A percentile compares a stretch with the other conserved stretches of the same genome.
These are phyloP conservation scores for Schrankia costaestrigalis DNA, from an alignment of 2,888 invertebrate species.

Conservation along the genomic window DNA sequence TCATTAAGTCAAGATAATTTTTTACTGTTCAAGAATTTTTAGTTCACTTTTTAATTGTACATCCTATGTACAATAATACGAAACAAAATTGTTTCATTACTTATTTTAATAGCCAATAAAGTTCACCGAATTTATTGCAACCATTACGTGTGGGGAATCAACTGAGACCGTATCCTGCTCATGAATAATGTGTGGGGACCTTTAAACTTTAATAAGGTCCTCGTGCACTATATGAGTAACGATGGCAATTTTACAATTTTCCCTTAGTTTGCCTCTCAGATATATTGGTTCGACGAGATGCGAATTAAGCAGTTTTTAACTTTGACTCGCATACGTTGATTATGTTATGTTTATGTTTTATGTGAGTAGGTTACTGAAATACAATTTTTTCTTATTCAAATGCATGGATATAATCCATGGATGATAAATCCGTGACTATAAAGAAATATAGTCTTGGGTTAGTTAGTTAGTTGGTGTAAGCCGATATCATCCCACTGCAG, in stretches of 20 bases:
- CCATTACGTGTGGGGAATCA: slow-evolving; percentile 71
- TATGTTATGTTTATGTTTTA: too few relatives aligned
- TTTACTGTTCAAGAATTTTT: background rate
- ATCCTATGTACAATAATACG: slow-evolving; percentile 4
- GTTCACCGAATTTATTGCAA: slow-evolving; percentile 67
- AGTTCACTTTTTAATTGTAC: slow-evolving; percentile 5
- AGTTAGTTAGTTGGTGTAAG: too few relatives aligned
- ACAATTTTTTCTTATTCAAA: too few relatives aligned
- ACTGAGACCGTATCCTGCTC: slow-evolving; percentile 50
- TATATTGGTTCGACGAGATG: slow-evolving; percentile 34
- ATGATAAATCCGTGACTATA: too few relatives aligned
- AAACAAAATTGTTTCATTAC: slow-evolving; percentile 64
- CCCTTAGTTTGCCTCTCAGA: slow-evolving; percentile 39
- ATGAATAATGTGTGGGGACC: slow-evolving; percentile 68
- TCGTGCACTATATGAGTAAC: slow-evolving; percentile 49
- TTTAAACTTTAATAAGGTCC: slow-evolving; percentile 74
- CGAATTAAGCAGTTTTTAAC: slow-evolving; percentile 35
- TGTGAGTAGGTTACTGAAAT: too few relatives aligned
- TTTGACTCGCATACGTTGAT: slow-evolving; percentile 9
- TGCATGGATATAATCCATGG: too few relatives aligned
- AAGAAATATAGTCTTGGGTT: too few relatives aligned
- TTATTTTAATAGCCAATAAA: slow-evolving; percentile 78
- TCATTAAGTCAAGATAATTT: too few relatives aligned
- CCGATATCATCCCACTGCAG: too few relatives aligned
- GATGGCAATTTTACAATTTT: slow-evolving; percentile 56